Conservation (phyloP, 2,797 vertebrate genomes). For the Mionectes olivaceus region DNA sequence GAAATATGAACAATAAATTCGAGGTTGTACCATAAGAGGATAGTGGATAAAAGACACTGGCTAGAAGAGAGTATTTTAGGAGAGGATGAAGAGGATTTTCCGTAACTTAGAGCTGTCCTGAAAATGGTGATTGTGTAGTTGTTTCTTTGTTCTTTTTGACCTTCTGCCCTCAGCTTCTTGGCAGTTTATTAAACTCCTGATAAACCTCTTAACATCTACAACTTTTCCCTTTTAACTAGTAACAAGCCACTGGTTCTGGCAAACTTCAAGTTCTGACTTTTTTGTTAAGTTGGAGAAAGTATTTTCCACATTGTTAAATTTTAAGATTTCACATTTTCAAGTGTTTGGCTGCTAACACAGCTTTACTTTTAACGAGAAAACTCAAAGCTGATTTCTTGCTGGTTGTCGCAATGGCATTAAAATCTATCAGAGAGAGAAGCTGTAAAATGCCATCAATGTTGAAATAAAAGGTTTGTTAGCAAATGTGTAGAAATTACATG, state of each 20-base stretch:
- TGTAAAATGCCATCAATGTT: conserved; percentile 63
- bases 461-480: conserved; percentile 63
- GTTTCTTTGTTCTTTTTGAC: neutral
- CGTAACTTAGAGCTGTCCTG: neutral
- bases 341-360: conserved; percentile 76
- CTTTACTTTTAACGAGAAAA: conserved; percentile 80
- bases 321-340: conserved; percentile 76
- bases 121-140: neutral
- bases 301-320: conserved; percentile 75
- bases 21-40: neutral
- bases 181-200: neutral
- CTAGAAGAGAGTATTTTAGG: neutral
- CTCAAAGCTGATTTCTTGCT: conserved; percentile 73
- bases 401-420: conserved; percentile 76
- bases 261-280: conserved; percentile 45
- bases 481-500: conserved; percentile 28
- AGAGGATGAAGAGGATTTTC: neutral
- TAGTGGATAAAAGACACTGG: neutral
- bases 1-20: neutral
- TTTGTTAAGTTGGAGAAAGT: conserved; percentile 54
- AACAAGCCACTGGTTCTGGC: conserved; percentile 19
- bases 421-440: conserved; percentile 57
- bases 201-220: neutral
- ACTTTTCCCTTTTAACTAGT: neutral
- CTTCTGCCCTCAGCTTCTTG: neutral